Evolutionary conservation across 2,113 vertebrate species (phyloP).

Genomic region (Panurus biarmicus): DNA sequence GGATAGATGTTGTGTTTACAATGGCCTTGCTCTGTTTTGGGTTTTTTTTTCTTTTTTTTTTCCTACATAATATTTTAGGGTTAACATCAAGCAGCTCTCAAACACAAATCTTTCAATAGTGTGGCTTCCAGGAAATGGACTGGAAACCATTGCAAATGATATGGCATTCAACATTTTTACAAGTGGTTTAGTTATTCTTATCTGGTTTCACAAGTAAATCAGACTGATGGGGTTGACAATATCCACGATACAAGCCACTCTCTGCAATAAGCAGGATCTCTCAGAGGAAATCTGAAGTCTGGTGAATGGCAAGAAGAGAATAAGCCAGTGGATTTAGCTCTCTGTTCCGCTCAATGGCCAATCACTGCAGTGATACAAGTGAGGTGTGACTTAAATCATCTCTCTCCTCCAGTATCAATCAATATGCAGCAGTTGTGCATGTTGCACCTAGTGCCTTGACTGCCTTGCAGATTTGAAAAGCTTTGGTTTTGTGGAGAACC

Average conservation of each 20-base stretch:
- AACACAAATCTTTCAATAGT: not conserved
- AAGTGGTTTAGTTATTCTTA: not conserved
- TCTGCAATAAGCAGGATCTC: not conserved
- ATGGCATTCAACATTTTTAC: not conserved
- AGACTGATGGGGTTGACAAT: not conserved
- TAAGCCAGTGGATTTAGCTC: not conserved
- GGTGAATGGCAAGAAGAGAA: not conserved
- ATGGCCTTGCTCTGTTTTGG: not conserved
- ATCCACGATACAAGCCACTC: not conserved
- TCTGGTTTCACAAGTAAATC: not conserved
- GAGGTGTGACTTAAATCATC: not conserved
- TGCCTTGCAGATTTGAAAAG: not conserved
- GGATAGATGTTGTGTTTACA: not conserved
- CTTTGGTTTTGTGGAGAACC: not conserved
- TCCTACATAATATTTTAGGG: not conserved
- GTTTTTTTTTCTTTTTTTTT: not conserved
- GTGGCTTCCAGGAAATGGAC: not conserved
- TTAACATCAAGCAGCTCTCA: not conserved
- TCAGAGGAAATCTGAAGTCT: not conserved
- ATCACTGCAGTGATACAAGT: rapidly evolving
- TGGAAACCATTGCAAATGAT: not conserved
- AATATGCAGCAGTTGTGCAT: rapidly evolving
- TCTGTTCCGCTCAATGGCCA: not conserved
- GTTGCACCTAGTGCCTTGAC: not conserved
- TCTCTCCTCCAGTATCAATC: not conserved